A percentile compares a stretch with the other conserved stretches of the same genome.
Evolutionary conservation across 2,113 vertebrate species (phyloP).

Genomic region (Oceanodroma tethys): DNA sequence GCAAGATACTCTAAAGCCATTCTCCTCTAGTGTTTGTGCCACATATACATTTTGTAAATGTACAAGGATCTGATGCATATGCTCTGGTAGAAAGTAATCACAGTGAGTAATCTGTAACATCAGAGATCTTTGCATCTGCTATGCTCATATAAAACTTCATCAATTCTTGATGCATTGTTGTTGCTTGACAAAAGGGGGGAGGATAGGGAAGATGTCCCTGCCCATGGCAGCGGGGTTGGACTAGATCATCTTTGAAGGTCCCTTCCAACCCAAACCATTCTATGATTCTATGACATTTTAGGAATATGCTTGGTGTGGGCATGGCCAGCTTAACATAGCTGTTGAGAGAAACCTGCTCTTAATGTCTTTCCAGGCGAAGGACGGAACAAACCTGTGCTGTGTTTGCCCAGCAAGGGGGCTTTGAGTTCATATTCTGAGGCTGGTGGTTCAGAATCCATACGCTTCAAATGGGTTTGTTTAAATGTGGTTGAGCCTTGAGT

Average conservation of each 20-base stretch:
- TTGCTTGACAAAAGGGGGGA: neutral
- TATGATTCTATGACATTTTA: neutral
- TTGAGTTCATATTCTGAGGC: neutral
- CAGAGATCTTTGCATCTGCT: neutral
- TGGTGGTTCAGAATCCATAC: neutral
- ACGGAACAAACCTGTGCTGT: neutral
- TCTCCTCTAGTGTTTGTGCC: neutral
- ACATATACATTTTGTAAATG: neutral
- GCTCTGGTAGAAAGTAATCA: neutral
- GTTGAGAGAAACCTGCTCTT: neutral
- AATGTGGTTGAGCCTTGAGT: neutral
- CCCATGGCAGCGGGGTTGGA: neutral
- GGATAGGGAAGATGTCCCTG: neutral
- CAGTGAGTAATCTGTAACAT: neutral
- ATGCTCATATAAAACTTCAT: neutral
- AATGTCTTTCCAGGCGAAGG: fast-evolving
- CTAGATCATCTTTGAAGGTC: neutral
- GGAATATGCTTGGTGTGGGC: neutral
- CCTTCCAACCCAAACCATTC: neutral
- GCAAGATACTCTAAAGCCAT: neutral
- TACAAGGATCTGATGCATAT: neutral
- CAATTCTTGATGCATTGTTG: neutral
- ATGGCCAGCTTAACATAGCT: neutral
- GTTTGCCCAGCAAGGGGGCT: neutral
- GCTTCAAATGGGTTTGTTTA: neutral